phyloP scores from a whole-genome alignment of 2,797 vertebrate species.

The Pipistrellus kuhlii region DNA sequence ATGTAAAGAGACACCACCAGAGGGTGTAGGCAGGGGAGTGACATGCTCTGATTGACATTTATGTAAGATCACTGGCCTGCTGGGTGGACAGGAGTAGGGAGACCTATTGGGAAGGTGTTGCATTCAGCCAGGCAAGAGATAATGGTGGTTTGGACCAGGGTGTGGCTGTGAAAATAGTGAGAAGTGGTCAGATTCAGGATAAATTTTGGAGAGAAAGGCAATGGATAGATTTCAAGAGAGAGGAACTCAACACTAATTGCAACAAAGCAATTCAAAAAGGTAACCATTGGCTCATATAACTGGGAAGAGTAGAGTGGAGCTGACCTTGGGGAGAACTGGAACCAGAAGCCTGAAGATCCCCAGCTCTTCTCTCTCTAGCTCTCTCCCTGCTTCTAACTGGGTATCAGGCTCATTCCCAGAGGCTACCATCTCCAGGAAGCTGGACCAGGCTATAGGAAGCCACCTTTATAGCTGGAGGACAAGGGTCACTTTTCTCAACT shows the following conservation, averaged over 20 bases:
- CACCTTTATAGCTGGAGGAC: not conserved
- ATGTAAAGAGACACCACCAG: not conserved
- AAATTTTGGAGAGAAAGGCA: not conserved
- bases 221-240: not conserved
- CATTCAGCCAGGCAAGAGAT: not conserved
- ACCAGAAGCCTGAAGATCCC: not conserved
- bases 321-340: not conserved
- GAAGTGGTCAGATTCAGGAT: not conserved
- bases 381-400: not conserved
- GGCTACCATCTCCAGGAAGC: not conserved
- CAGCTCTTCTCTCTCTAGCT: not conserved
- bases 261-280: slow-evolving; percentile 2
- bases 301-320: not conserved
- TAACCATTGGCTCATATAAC: not conserved
- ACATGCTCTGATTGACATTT: not conserved
- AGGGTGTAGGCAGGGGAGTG: not conserved
- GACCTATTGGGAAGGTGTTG: not conserved
- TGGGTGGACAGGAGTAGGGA: not conserved
- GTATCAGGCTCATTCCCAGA: not conserved
- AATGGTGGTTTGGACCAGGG: not conserved
- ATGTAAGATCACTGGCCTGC: not conserved
- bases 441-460: not conserved
- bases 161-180: not conserved
- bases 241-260: not conserved
- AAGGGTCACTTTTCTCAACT: not conserved